Evolutionary conservation across 2,888 invertebrate species (phyloP), one percentile per base, ranked within the genome.

Genomic region (Pachliopta kotzebuea): DNA sequence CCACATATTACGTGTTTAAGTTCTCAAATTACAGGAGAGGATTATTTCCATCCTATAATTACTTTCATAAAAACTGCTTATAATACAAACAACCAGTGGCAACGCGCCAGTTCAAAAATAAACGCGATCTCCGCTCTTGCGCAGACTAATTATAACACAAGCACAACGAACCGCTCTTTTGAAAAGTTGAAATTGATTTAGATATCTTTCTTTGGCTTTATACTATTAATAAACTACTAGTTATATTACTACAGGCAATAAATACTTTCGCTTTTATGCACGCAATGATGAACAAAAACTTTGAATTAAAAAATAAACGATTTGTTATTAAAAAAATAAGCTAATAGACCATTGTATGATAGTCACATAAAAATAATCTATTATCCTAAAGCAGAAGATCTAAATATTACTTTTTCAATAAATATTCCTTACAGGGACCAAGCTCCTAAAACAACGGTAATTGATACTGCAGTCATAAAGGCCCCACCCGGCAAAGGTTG

Each of bases 401-500:
- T 14, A 37, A 6, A n/a, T 45, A 4, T 45, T 7, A 3, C 8
- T 18, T 45, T n/a, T 45, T 7, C n/a, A 0, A 6, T 6, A 18
- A 45, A 45, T n/a, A 4, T n/a, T 45, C 7, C 7, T 62, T 71
- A 68, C 82, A 96, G 96, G 85, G 96, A 96, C 67, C 93, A 93
- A 79, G 96, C 96, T 67, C 96, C 96, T 60, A 95, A 92, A 82
- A 96, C 95, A 52, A 95, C 95, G 71, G 93, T 95, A 78, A 94
- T 95, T 74, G 96, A 97, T 84, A 97, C 97, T 23, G 95, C 96
- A 52, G 86, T 90, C 67, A 97, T 97, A 83, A 92, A 94, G 89
- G 97, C 97, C 18, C 93, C 95, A 21, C 95, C 96, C 57, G 97
- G 97, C 73, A 95, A 97, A 83, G 97, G 97, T 62, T 97, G 97